Percentiles rank a stretch among this genome's conserved stretches.
Conservation (phyloP, 1,140 invertebrate species). For the Atta cephalotes region DNA sequence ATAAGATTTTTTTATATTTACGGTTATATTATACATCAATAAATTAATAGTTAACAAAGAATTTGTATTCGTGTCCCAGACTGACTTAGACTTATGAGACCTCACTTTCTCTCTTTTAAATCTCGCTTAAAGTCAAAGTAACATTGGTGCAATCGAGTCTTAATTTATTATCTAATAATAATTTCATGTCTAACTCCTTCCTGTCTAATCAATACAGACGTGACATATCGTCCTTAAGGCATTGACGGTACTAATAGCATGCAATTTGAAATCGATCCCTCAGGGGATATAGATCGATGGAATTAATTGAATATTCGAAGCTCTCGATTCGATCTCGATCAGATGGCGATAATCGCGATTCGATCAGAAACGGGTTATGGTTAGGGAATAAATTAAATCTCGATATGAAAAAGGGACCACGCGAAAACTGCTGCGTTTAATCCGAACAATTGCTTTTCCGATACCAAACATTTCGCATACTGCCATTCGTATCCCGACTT, state of each 20-base stretch:
- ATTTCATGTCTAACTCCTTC: conserved; percentile 29
- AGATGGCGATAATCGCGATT: conserved; percentile 74
- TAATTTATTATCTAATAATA: conserved; percentile 3
- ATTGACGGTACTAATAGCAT: conserved; percentile 22
- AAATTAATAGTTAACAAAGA: neutral
- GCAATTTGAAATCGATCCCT: conserved; percentile 53
- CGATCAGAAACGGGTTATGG: conserved; percentile 60
- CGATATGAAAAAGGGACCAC: conserved; percentile 74
- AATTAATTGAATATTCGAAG: conserved; percentile 78
- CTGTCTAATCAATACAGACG: conserved; percentile 1
- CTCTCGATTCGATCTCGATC: conserved; percentile 74
- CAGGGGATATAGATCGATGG: conserved; percentile 36
- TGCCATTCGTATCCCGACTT: conserved; percentile 71
- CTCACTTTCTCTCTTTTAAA: no score
- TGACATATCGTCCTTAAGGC: conserved; percentile 21
- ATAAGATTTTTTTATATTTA: neutral
- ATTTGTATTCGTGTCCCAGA: neutral
- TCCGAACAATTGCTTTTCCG: conserved; percentile 80
- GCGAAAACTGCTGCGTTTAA: conserved; percentile 77
- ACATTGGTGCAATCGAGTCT: no score
- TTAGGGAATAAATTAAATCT: conserved; percentile 77
- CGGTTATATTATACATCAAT: neutral
- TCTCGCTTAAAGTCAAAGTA: no score
- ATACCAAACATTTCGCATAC: conserved; percentile 75
- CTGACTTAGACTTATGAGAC: neutral